Conservation (phyloP, 2,113 vertebrate species). For the Eudyptes chrysolophus region DNA sequence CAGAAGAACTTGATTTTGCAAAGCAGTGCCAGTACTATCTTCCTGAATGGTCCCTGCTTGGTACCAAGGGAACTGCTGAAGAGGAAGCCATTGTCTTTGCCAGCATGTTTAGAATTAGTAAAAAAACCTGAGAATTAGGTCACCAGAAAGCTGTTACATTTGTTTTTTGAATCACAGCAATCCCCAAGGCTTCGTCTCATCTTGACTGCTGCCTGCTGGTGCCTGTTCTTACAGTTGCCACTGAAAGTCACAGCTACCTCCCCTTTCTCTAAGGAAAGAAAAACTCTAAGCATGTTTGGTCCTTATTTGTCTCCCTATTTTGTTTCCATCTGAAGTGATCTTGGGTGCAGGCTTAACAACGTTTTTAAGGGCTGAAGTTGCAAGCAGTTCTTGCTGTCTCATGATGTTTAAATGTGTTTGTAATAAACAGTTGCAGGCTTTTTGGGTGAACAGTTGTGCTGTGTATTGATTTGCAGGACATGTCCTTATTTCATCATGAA, state of each 20-base stretch:
- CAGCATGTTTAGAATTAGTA: not conserved
- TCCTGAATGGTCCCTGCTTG: not conserved
- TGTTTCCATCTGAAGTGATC: not conserved
- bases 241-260: not conserved
- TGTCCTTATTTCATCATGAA: not conserved
- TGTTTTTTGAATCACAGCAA: not conserved
- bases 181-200: not conserved
- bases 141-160: not conserved
- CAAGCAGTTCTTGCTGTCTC: not conserved
- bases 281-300: not conserved
- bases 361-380: not conserved
- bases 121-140: not conserved
- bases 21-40: rapidly evolving
- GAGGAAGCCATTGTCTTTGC: not conserved
- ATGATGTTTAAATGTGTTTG: not conserved
- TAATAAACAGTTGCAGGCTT: not conserved
- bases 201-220: not conserved
- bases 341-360: not conserved
- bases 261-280: not conserved
- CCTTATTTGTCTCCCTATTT: not conserved
- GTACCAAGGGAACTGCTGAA: not conserved
- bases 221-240: not conserved
- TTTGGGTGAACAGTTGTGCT: not conserved
- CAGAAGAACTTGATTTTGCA: not conserved
- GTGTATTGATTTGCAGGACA: not conserved